Conservation (phyloP, 2,797 vertebrate genomes). For the Lepus oiostolus region DNA sequence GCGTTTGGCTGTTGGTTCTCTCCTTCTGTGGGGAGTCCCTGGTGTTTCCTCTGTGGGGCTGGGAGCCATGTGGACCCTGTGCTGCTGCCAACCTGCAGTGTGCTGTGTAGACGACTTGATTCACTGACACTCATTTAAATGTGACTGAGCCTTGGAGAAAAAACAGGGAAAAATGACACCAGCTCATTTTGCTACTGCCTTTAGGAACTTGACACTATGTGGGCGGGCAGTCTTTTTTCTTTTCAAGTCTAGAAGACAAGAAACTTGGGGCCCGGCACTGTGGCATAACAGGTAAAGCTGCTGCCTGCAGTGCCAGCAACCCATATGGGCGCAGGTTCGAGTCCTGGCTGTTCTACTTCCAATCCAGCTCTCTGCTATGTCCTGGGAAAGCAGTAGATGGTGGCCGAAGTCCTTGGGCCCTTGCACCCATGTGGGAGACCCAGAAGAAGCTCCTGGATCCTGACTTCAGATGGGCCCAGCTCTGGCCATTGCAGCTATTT, state of each 20-base stretch:
- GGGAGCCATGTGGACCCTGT: neutral
- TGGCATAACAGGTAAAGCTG: too few species aligned
- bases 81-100: neutral
- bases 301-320: too few species aligned
- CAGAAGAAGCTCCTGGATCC: too few species aligned
- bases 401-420: too few species aligned
- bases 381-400: too few species aligned
- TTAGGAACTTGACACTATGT: neutral
- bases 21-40: neutral
- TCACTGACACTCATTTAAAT: neutral
- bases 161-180: neutral
- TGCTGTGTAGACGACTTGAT: neutral
- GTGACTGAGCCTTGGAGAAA: neutral
- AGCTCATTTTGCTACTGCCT: conserved; percentile 2
- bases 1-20: neutral
- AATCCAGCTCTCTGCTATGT: too few species aligned
- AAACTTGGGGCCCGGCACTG: neutral
- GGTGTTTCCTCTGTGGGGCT: neutral
- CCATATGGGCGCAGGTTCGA: too few species aligned
- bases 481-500: too few species aligned
- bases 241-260: neutral
- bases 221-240: neutral
- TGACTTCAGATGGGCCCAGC: too few species aligned
- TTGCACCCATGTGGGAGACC: too few species aligned
- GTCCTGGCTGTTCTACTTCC: too few species aligned